A percentile compares a stretch with the other conserved stretches of the same genome.
phyloP scores from a whole-genome alignment of 2,888 invertebrate genomes.

The Euplagia quadripunctaria region DNA sequence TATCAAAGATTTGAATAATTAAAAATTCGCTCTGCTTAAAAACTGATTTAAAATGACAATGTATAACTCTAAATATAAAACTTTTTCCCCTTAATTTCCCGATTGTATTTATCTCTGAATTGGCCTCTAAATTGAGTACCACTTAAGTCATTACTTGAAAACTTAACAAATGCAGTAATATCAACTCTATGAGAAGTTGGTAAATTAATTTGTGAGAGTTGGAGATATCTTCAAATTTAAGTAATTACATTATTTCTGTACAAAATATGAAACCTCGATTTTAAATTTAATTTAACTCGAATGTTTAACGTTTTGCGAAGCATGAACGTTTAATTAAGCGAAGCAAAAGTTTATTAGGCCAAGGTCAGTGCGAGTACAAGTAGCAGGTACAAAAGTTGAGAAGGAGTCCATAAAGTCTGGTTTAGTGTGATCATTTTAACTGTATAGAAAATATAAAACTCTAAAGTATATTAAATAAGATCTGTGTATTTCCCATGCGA shows the following conservation, averaged over 20 bases:
- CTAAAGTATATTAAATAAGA: not conserved
- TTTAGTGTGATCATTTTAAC: not conserved
- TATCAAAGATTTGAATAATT: too few relatives aligned
- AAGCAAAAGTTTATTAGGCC: conserved; percentile 63
- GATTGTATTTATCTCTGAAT: conserved; percentile 1
- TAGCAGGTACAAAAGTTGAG: conserved; percentile 43
- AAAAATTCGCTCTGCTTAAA: too few relatives aligned
- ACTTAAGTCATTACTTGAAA: conserved; percentile 34
- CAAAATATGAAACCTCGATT: conserved; percentile 55
- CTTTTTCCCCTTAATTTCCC: conserved; percentile 1
- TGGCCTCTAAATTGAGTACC: conserved; percentile 24
- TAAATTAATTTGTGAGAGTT: conserved; percentile 46
- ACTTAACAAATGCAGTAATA: conserved; percentile 41
- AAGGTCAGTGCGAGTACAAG: conserved; percentile 37
- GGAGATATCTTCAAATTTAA: conserved; percentile 44
- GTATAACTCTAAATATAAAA: not conserved
- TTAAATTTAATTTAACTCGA: conserved; percentile 62
- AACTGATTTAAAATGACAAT: too few relatives aligned
- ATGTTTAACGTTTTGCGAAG: conserved; percentile 59
- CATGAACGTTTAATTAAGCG: conserved; percentile 69
- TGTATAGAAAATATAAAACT: not conserved
- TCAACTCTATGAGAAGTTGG: conserved; percentile 33
- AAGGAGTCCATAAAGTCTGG: conserved; percentile 32
- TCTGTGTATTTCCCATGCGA: conserved; percentile 8
- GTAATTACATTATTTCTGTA: conserved; percentile 48